Base-by-base conservation (phyloP, 2,888 invertebrate species). In the Agrotis segetum region DNA sequence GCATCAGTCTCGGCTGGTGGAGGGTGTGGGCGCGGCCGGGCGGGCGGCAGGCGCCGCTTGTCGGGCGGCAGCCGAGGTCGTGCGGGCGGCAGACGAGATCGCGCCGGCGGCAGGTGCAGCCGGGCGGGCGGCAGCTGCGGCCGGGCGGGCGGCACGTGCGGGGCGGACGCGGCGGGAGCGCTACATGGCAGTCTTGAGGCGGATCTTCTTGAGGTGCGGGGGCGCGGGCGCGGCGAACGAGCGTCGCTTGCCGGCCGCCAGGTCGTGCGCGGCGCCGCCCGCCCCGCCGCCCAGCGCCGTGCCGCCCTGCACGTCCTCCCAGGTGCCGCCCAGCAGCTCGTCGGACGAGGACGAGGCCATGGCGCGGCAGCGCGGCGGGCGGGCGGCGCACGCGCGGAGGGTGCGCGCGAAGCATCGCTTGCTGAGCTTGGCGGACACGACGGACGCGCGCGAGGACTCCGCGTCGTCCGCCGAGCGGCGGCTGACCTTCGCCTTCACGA, bases 151-250 rank as follows among this genome's bases (percentile, higher is more conserved):
- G 52, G 80, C 71, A 87, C 69, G 29, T 0, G 88, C 80, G 77
- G 91, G 88, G 66, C 89, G 87, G 77, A 90, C 88, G 87, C 91
- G 92, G 74, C 88, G 88, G 79, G 85, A 85, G 83, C 90, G 94
- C 93, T 95, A 95, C 90, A 93, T 88, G 84, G 85, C 92, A 9
- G 93, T 90, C 87, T 96, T 96, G 60, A 96, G 90, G 67, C 96
- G 89, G 83, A 95, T 94, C 90, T 96, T 96, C 87, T 96, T 96
- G 74, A 96, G 93, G 71, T 87, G 93, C 67, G 77, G 56, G 24
- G 95, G 92, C 60, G 93, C 81, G 1, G 92, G 88, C 79, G 86
- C 88, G 49, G 92, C 91, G 87, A 90, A 92, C 1, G 92, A 86
- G 34, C 95, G 88, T 5, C 95, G 92, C 81, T 93, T 92, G 68